phyloP scores from a whole-genome alignment of 1,140 invertebrate genomes.

The Triops cancriformis region DNA sequence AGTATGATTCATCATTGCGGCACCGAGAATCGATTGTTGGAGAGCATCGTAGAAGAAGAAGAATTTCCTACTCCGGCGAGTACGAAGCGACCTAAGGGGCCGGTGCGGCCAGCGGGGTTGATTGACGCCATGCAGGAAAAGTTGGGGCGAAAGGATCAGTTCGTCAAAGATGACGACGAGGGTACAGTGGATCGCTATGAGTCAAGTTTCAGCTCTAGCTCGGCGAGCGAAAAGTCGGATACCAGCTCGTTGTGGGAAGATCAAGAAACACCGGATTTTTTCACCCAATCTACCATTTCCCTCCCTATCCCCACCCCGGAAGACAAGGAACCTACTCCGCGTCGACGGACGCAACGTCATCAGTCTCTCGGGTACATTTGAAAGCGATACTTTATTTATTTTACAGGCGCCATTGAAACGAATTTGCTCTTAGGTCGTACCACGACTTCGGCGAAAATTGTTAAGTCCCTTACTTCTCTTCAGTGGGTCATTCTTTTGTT shows the following conservation, averaged over 20 bases:
- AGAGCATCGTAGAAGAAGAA: constrained; percentile 18
- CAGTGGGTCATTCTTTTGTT: no score
- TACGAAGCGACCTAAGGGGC: not conserved
- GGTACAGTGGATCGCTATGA: not conserved
- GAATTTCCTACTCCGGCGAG: not conserved
- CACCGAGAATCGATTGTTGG: not conserved
- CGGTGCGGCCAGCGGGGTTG: not conserved
- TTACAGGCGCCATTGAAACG: no score
- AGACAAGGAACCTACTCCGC: not conserved
- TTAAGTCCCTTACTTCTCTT: not conserved
- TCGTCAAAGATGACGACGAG: constrained; percentile 2
- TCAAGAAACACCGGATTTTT: not conserved
- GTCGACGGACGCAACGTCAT: constrained; percentile 17
- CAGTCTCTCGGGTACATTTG: constrained; percentile 18
- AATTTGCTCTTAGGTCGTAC: not conserved
- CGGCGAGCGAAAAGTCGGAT: not conserved
- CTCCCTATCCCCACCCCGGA: not conserved
- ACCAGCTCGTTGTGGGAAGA: not conserved
- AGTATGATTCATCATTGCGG: constrained; percentile 17
- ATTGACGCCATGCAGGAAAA: not conserved
- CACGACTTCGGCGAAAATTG: not conserved
- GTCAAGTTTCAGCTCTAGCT: not conserved
- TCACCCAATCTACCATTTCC: not conserved
- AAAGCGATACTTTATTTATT: no score
- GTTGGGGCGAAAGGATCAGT: not conserved